Evolutionary conservation across 2,113 vertebrate genomes (phyloP).

Genomic region (Rostratula benghalensis): DNA sequence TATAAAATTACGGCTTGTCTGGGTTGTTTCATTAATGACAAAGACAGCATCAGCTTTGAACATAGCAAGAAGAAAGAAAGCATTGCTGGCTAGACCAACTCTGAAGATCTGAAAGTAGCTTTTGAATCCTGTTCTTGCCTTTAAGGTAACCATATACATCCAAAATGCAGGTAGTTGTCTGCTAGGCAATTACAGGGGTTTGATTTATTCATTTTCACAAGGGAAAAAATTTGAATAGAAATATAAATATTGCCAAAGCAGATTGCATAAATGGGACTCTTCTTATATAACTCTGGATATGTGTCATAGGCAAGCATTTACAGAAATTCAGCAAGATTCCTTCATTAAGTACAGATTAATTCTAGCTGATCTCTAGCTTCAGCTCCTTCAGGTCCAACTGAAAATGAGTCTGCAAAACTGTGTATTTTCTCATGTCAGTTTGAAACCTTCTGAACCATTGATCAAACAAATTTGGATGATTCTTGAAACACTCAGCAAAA

Average conservation of each 20-base stretch:
- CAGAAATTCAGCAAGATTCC: constrained; percentile 43
- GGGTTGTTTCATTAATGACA: not conserved
- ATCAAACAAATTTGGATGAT: constrained; percentile 54
- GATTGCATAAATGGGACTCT: constrained; percentile 34
- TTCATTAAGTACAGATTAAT: constrained; percentile 59
- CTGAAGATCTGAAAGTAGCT: not conserved
- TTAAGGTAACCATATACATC: not conserved
- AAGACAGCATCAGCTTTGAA: not conserved
- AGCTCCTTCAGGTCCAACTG: constrained; percentile 16
- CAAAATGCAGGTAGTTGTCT: not conserved
- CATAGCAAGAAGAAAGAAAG: not conserved
- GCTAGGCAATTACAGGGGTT: constrained; percentile 16
- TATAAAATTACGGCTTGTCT: not conserved
- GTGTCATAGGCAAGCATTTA: constrained; percentile 35
- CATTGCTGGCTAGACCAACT: not conserved
- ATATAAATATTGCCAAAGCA: constrained; percentile 56
- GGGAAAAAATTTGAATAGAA: constrained; percentile 44
- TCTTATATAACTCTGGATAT: constrained; percentile 35
- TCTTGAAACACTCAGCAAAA: constrained; percentile 10
- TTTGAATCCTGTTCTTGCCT: constrained; percentile 3
- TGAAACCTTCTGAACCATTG: constrained; percentile 23
- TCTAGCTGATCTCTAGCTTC: constrained; percentile 24
- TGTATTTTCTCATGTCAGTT: constrained; percentile 32
- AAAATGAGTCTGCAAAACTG: constrained; percentile 50
- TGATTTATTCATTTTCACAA: constrained; percentile 26